These are phyloP conservation scores for Anthoscopus minutus DNA, from an alignment of 2,113 vertebrate species.

Conservation along the genomic window DNA sequence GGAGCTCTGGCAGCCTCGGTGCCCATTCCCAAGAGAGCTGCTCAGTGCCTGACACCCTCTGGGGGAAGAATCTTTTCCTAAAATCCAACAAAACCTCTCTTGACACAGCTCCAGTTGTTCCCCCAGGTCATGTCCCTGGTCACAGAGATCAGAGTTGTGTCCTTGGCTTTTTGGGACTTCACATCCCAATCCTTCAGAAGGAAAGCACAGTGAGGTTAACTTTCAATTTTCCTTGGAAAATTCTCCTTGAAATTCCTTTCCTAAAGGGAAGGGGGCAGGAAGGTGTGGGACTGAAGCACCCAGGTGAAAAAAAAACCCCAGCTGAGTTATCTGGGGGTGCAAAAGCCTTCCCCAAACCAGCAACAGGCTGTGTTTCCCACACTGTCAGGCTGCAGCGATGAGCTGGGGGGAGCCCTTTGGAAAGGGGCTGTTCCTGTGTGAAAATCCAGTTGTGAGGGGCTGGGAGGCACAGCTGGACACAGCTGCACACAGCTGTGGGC, in stretches of 20 bases:
- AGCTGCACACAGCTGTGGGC: constrained; percentile 73
- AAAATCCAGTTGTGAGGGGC: constrained; percentile 61
- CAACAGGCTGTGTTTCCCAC: not conserved
- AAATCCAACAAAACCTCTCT: not conserved
- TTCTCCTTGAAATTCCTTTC: too few species aligned
- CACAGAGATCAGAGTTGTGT: not conserved
- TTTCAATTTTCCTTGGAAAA: not conserved
- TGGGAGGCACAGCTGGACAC: constrained; percentile 59
- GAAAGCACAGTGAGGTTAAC: not conserved
- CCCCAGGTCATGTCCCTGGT: not conserved
- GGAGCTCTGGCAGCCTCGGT: not conserved
- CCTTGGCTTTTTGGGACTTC: not conserved
- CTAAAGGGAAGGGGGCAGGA: not conserved
- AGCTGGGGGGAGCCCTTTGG: constrained; percentile 36
- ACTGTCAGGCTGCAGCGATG: not conserved
- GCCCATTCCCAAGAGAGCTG: not conserved
- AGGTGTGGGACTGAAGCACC: not conserved
- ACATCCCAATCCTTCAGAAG: not conserved
- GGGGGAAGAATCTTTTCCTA: not conserved
- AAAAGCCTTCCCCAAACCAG: not conserved
- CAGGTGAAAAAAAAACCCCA: not conserved
- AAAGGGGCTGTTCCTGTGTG: constrained; percentile 50
- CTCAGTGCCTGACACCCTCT: not conserved
- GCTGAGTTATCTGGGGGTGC: not conserved
- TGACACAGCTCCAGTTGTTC: not conserved